Base-by-base conservation (phyloP, 2,797 vertebrate genomes). In the Mormyrops attenuatus region DNA sequence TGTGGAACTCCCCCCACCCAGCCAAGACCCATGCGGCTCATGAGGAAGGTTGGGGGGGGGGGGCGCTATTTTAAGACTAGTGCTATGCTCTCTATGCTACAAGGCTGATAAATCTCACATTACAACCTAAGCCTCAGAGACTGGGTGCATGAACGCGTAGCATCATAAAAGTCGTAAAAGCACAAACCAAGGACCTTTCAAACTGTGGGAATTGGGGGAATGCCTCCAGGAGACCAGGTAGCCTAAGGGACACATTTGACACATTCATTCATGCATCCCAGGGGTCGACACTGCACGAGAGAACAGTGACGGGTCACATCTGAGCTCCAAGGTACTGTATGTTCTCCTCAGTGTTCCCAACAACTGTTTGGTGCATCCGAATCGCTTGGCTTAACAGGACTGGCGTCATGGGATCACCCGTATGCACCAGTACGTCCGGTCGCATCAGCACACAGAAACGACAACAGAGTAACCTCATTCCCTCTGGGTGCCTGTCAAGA, bases 21-120 rank as follows among this genome's bases (percentile, higher is more conserved):
- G 9, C 69, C 69, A 38, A 73, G 60, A 30, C 63, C 63, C 26
- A 34, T 34, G 66, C 8, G 0, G 69, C n/a, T 34, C 63, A 34
- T 69, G 11, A 69, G 63, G 63, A 26, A 20, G 47, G 84, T 8
- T 91, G 92, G 94, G 93, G 94, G 94, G 94, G 92, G 53, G 69
- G 90, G 7, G 1, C 90, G 90, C 88, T 95, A 95, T 95, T 96
- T 96, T 94, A 93, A 91, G 95, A 93, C 85, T 20, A 89, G 80
- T 90, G 90, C 92, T 93, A 90, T 92, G 91, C 92, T 91, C 77
- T 26, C 89, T 89, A 92, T 91, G 90, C 91, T 88, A 89, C 89
- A 57, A 89, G 90, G 92, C 89, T 88, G 90, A 88, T 90, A 90
- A 88, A 88, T 91, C 88, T 89, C 87, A 91, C 90, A 50, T 90